Base-by-base conservation (phyloP, 2,113 vertebrate genomes). In the Platysteira castanea region DNA sequence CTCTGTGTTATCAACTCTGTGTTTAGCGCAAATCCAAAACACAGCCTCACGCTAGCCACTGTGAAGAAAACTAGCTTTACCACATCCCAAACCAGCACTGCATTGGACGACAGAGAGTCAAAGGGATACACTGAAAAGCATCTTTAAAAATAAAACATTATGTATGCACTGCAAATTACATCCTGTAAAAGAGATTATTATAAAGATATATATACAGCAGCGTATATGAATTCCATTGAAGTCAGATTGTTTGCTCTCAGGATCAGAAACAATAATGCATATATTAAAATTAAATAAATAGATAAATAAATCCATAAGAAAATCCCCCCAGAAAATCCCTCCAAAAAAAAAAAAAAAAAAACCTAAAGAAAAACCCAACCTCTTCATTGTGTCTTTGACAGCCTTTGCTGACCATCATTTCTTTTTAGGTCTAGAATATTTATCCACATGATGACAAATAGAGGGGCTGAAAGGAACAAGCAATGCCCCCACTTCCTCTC, bases 311-410 rank as follows among this genome's bases (percentile, higher is more conserved):
- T 9, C 19, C 14, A 21, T 7, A 21, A 49, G 22, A 44, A 42
- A 1, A 7, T 63, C 2, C 6, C 6, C 15, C 16, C 7, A 4
- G 11, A 37, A 70, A 20, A 10, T 6, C 7, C 5, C 3, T 4
- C 2, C 6, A 4, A 19, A 53, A 54, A 16, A 22, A 22, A 42
- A 22, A 42, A 41, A 26, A 9, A 5, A 7, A 41, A n/a, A 27
- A 15, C 7, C 7, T n/a, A n/a, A n/a, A 10, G 15, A 19, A 7
- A n/a, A 33, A 3, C 15, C 15, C 4, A 59, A 5, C 4, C 2
- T 42, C 14, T 18, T 68, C 3, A 26, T 37, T 71, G 3, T 57
- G 1, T 56, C 9, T 80, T 60, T 83, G 24, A 57, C 17, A 56
- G 68, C 4, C 1, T 42, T 56, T 83, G 15, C 23, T 69, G 16